These are phyloP conservation scores for Rhabditoides inermis DNA, from an alignment of 2,888 invertebrate genomes.

Conservation along the genomic window DNA sequence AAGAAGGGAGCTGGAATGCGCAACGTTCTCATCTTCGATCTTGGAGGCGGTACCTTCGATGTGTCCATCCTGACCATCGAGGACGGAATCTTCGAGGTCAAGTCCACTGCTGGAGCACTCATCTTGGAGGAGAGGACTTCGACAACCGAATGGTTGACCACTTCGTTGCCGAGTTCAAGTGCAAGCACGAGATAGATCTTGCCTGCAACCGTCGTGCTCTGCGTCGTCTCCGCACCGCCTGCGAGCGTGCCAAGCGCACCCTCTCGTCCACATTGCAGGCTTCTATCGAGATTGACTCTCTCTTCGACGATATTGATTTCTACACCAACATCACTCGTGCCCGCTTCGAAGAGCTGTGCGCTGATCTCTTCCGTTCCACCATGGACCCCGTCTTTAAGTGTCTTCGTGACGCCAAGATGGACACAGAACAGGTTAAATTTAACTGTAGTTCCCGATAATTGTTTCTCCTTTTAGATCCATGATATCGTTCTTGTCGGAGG, in stretches of 20 bases:
- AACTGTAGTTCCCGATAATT: too few relatives aligned
- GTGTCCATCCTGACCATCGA: too few relatives aligned
- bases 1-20: too few relatives aligned
- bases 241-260: slow-evolving; percentile 64
- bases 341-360: slow-evolving; percentile 89
- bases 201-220: slow-evolving; percentile 77
- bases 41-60: too few relatives aligned
- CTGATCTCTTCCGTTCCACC: slow-evolving; percentile 87
- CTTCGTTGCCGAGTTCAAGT: slow-evolving; percentile 54
- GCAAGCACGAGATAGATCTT: slow-evolving; percentile 73
- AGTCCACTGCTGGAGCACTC: too few relatives aligned
- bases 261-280: slow-evolving; percentile 60
- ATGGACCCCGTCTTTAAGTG: slow-evolving; percentile 94
- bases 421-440: slow-evolving; percentile 66
- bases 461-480: slow-evolving; percentile 63
- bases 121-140: too few relatives aligned
- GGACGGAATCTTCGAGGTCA: too few relatives aligned
- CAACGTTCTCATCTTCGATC: too few relatives aligned
- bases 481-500: slow-evolving; percentile 70
- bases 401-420: slow-evolving; percentile 86
- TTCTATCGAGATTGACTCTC: slow-evolving; percentile 80
- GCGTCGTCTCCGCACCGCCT: slow-evolving; percentile 82
- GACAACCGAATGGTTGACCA: slow-evolving; percentile 54
- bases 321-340: slow-evolving; percentile 88
- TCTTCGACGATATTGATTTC: slow-evolving; percentile 89